Evolutionary conservation across 2,888 invertebrate genomes (phyloP).

Genomic region (Idaea biselata): DNA sequence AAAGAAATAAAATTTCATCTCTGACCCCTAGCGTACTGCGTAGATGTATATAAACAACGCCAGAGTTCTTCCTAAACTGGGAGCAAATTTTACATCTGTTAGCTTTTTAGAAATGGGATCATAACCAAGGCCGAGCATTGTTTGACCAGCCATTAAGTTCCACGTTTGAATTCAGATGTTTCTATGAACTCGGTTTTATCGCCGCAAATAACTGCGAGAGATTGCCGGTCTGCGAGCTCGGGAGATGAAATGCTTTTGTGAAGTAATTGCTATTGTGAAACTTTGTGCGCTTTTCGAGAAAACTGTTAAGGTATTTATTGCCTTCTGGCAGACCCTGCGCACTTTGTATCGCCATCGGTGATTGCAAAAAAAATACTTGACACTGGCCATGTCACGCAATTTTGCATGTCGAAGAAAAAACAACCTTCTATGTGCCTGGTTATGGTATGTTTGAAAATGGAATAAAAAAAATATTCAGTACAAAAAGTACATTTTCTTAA

Average conservation of each 20-base stretch:
- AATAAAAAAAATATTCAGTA: no score
- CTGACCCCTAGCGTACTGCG: no score
- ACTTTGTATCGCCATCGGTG: no score
- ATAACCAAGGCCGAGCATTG: slow-evolving; percentile 47
- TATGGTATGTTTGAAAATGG: no score
- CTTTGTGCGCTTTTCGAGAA: background rate
- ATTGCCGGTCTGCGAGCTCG: background rate
- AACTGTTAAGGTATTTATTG: background rate
- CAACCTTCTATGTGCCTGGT: no score
- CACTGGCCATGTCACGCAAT: no score
- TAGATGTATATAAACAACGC: background rate
- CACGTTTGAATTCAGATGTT: slow-evolving; percentile 35
- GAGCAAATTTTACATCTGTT: slow-evolving; percentile 51
- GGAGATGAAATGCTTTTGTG: background rate
- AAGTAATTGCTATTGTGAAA: background rate
- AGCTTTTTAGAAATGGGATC: slow-evolving; percentile 65
- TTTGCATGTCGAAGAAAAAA: no score
- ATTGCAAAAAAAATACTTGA: no score
- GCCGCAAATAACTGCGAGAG: slow-evolving; percentile 15
- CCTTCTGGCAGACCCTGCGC: background rate
- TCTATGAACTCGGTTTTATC: slow-evolving; percentile 37
- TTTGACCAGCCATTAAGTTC: slow-evolving; percentile 60
- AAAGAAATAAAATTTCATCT: no score
- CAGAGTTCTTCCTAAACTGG: slow-evolving; percentile 37
- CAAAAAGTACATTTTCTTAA: no score